Percentiles rank a stretch among this genome's conserved stretches.
These are phyloP conservation scores for Chrysolina haemoptera DNA, from an alignment of 2,888 invertebrate species.

Conservation along the genomic window DNA sequence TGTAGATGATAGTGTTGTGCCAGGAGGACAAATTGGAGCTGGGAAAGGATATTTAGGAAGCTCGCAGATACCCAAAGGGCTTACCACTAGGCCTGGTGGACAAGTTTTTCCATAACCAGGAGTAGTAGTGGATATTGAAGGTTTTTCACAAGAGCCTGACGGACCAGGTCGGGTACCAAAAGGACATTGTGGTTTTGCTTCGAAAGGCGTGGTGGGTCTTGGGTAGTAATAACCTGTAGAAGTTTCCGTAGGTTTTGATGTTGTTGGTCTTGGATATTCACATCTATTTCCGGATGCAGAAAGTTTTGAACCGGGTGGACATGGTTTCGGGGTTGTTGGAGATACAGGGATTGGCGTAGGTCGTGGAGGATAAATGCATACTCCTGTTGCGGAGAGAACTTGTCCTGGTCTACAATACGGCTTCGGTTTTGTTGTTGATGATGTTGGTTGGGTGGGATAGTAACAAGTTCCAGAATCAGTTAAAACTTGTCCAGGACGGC, in stretches of 20 bases:
- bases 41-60: neutral
- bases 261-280: conserved; percentile 45
- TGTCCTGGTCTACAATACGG: conserved; percentile 48
- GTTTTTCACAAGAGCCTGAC: conserved; percentile 55
- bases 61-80: conserved; percentile 61
- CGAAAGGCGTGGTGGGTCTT: conserved; percentile 31
- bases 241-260: conserved; percentile 34
- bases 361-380: conserved; percentile 37
- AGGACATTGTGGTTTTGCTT: conserved; percentile 36
- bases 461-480: conserved; percentile 40
- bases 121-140: conserved; percentile 16
- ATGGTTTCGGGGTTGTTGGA: conserved; percentile 29
- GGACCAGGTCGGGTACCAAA: conserved; percentile 34
- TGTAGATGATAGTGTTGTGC: conserved; percentile 39
- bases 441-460: conserved; percentile 33
- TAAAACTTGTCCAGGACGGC: conserved; percentile 59
- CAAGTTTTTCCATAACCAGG: conserved; percentile 34
- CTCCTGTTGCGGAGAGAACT: conserved; percentile 38
- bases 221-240: conserved; percentile 31
- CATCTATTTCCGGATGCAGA: conserved; percentile 40
- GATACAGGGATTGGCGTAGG: conserved; percentile 11
- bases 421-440: neutral
- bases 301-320: conserved; percentile 34
- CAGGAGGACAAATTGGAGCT: conserved; percentile 38
- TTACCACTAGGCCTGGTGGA: conserved; percentile 61